phyloP scores from a whole-genome alignment of 2,888 invertebrate species.

The Andrena bucephala region DNA sequence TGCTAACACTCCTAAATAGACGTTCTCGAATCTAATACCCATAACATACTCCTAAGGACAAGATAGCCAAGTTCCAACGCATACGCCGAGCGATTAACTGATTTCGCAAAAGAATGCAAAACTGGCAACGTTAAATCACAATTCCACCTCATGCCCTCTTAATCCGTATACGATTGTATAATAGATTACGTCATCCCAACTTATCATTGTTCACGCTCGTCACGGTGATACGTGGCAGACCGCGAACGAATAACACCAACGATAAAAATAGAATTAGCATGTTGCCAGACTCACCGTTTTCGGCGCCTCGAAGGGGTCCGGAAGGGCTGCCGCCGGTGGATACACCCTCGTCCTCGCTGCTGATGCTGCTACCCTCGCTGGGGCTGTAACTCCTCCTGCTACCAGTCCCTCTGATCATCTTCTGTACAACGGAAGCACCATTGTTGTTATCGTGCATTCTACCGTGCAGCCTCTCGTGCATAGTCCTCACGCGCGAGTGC shows the following conservation, averaged over 20 bases:
- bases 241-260: not conserved
- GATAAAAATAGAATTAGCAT: not conserved
- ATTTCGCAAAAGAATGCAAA: slow-evolving; percentile 9
- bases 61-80: not conserved
- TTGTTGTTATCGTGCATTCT: slow-evolving; percentile 81
- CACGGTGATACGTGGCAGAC: slow-evolving; percentile 2
- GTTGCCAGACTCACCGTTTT: slow-evolving; percentile 79
- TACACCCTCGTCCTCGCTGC: slow-evolving; percentile 84
- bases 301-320: slow-evolving; percentile 81
- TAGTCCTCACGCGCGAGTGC: slow-evolving; percentile 76
- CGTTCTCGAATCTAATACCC: not conserved
- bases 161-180: slow-evolving; percentile 23
- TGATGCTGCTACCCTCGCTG: slow-evolving; percentile 82
- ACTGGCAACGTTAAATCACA: slow-evolving; percentile 4
- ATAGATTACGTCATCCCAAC: slow-evolving; percentile 44
- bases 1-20: not conserved
- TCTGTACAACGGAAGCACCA: slow-evolving; percentile 74
- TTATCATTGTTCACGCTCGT: slow-evolving; percentile 22
- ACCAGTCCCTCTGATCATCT: slow-evolving; percentile 72
- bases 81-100: not conserved
- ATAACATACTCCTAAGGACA: not conserved
- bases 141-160: not conserved
- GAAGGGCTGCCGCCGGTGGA: slow-evolving; percentile 83
- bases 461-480: slow-evolving; percentile 77
- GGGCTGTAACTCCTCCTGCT: slow-evolving; percentile 82